These are phyloP conservation scores for Solenodon paradoxus DNA, from an alignment of 2,113 vertebrate genomes.

Conservation along the genomic window DNA sequence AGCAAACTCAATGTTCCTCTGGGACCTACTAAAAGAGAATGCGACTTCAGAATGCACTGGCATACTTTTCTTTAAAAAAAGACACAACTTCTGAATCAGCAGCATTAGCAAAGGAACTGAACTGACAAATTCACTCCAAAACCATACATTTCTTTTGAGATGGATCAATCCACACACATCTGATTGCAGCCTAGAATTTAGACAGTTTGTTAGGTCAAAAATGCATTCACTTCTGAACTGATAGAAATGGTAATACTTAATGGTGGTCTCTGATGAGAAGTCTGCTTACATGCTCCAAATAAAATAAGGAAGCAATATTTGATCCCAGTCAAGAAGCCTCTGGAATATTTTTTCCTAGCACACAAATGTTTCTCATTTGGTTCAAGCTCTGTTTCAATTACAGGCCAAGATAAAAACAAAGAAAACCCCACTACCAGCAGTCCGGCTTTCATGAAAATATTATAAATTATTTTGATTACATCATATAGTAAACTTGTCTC, in stretches of 20 bases:
- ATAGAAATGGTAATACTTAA: not conserved
- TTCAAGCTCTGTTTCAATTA: slow-evolving; percentile 53
- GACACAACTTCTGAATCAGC: not conserved
- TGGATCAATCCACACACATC: not conserved
- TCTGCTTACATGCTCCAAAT: not conserved
- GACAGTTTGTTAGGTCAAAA: not conserved
- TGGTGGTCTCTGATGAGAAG: not conserved
- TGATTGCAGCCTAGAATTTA: not conserved
- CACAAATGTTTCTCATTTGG: slow-evolving; percentile 69
- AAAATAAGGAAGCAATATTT: slow-evolving; percentile 57
- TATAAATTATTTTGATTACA: slow-evolving; percentile 26
- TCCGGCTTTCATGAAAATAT: slow-evolving; percentile 31
- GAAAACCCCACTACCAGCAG: slow-evolving; percentile 48
- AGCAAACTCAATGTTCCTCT: not conserved
- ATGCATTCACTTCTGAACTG: not conserved
- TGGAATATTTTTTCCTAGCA: not conserved
- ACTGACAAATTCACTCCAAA: not conserved
- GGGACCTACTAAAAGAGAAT: not conserved
- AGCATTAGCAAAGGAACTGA: not conserved
- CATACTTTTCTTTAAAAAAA: not conserved
- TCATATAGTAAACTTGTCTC: not conserved
- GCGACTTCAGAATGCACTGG: not conserved
- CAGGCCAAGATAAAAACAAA: slow-evolving; percentile 58
- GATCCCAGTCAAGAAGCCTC: slow-evolving; percentile 48
- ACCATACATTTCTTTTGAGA: not conserved